Evolutionary conservation across 1,140 invertebrate genomes (phyloP), one percentile per base, ranked within the genome.

Genomic region (Eriocheir sinensis): DNA sequence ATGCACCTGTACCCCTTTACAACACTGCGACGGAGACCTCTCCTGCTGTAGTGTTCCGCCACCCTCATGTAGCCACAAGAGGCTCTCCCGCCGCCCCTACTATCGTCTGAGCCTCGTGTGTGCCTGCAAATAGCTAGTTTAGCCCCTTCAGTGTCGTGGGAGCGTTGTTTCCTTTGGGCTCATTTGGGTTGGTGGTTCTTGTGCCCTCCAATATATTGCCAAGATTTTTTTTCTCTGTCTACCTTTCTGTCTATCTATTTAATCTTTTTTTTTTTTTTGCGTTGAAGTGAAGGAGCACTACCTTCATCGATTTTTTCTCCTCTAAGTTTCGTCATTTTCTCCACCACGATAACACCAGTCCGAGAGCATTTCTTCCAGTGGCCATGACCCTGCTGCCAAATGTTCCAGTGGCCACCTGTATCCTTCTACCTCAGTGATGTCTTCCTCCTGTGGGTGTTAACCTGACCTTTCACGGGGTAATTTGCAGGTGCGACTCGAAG

Each of bases 401-500:
- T 72, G 27, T 72, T 21, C 60, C 60, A 72, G 60, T 72, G 60
- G 27, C n/a, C 60, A 72, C 27, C 36, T 41, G 21, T 27, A 21
- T 88, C 36, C 38, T 88, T 30, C 85, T 85, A 4, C 79, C 21
- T 12, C n/a, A 41, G 27, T 88, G 34, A 30, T 40, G 38, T 44
- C 85, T 41, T n/a, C 44, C 85, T 38, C 9, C 85, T 40, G n/a
- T 88, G 85, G 85, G 85, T 88, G 34, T 88, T 88, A 88, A 88
- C 85, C 85, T 88, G 36, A 41, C 27, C 85, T 41, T 44, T 88
- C 85, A 38, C 85, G 38, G 85, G 38, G 38, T 88, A 41, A 88
- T 41, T 88, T 88, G 85, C 85, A 88, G 85, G 38, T 88, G 85
- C 41, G 85, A 88, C 85, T 41, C 44, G 85, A 88, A 36, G 85